phyloP scores from a whole-genome alignment of 1,140 invertebrate genomes.

The Teleogryllus occipitalis region DNA sequence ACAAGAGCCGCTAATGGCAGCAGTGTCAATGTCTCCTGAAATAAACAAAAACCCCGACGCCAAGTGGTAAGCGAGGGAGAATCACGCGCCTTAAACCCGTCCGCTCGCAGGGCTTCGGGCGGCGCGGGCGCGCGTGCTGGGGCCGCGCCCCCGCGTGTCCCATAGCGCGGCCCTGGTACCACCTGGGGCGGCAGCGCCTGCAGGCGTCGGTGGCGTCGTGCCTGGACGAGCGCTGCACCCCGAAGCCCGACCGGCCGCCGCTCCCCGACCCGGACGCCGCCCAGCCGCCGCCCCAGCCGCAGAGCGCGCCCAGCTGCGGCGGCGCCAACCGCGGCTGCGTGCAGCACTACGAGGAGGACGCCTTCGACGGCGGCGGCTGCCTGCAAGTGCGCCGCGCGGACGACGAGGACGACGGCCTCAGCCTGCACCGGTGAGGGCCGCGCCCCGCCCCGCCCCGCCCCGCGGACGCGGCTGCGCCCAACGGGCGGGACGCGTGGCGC shows the following conservation, averaged over 20 bases:
- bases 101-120: not conserved
- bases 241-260: not conserved
- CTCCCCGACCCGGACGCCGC: not conserved
- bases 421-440: not conserved
- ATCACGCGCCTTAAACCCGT: no score
- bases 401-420: not conserved
- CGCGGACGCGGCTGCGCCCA: no score
- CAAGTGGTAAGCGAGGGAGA: no score
- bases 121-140: no score
- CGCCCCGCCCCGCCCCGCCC: no score
- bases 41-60: no score
- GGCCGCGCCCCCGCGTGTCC: no score
- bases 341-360: slow-evolving; percentile 30
- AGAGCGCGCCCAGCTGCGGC: not conserved
- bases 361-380: slow-evolving; percentile 35
- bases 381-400: not conserved
- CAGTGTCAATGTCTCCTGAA: no score
- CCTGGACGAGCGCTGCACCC: slow-evolving; percentile 9
- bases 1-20: no score
- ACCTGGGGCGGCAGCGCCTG: slow-evolving; percentile 41
- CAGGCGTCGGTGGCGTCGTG: slow-evolving; percentile 39
- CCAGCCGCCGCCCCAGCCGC: not conserved
- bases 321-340: slow-evolving; percentile 22
- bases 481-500: no score
- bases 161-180: slow-evolving; percentile 37